A percentile compares a stretch with the other conserved stretches of the same genome.
Evolutionary conservation across 1,140 invertebrate species (phyloP).

Genomic region (Lordiphosa mommai): DNA sequence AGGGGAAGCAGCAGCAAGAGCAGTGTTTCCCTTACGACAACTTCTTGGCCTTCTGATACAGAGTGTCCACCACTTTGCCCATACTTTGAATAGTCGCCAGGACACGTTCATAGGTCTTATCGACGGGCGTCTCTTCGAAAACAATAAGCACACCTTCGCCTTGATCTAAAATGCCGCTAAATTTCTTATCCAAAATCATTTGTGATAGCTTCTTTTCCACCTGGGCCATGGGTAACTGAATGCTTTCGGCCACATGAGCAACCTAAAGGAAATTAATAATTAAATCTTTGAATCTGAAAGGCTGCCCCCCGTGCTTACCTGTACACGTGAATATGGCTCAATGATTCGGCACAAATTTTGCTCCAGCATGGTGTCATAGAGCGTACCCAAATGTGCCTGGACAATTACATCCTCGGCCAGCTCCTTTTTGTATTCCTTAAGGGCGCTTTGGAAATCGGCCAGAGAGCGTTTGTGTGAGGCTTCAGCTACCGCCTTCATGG

Average conservation of each 20-base stretch:
- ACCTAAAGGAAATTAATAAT: constrained; percentile 81
- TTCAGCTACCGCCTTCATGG: constrained; percentile 97
- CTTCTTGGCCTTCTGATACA: constrained; percentile 99
- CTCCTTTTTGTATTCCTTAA: constrained; percentile 93
- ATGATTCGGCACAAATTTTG: constrained; percentile 99
- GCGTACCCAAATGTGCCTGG: constrained; percentile 95
- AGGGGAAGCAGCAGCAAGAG: background rate
- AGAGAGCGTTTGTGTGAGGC: constrained; percentile 97
- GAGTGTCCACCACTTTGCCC: constrained; percentile 99
- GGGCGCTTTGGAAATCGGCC: constrained; percentile 95
- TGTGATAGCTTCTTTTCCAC: constrained; percentile 99
- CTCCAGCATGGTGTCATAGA: constrained; percentile 99
- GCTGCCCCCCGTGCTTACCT: constrained; percentile 83
- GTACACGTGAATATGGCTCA: constrained; percentile 98
- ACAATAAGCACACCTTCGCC: constrained; percentile 98
- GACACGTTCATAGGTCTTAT: constrained; percentile 98
- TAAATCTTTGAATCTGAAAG: background rate
- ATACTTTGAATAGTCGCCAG: constrained; percentile 98
- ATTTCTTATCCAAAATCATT: constrained; percentile 99
- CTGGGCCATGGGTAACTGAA: constrained; percentile 92
- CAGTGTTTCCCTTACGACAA: constrained; percentile 87
- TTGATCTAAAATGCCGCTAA: constrained; percentile 98
- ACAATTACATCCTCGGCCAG: constrained; percentile 98
- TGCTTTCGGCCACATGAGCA: constrained; percentile 90
- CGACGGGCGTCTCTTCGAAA: constrained; percentile 96